These are phyloP conservation scores for Margaritifera margaritifera DNA, from an alignment of 2,888 invertebrate species.

Conservation along the genomic window DNA sequence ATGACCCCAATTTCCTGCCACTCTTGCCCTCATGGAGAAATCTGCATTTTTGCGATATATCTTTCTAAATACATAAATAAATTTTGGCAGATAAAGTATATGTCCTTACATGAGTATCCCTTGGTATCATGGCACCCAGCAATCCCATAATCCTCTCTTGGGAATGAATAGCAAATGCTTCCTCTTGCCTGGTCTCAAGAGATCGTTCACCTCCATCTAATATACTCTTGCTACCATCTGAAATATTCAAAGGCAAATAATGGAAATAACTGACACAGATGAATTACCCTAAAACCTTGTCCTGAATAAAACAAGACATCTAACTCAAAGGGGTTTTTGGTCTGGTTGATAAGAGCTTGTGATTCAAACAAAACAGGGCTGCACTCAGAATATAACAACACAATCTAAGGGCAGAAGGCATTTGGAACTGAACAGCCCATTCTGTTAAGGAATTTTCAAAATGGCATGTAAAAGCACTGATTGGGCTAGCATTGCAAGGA, in stretches of 20 bases:
- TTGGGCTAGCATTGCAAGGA: too few relatives aligned
- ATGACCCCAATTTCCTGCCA: too few relatives aligned
- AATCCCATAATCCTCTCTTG: constrained; percentile 71
- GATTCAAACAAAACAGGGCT: too few relatives aligned
- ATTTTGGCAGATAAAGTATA: not conserved
- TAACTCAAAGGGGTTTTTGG: not conserved
- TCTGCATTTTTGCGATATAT: not conserved
- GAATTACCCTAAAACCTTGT: too few relatives aligned
- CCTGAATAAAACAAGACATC: not conserved
- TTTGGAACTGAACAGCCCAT: too few relatives aligned
- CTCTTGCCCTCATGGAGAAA: not conserved
- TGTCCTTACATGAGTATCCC: constrained; percentile 39
- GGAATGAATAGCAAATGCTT: constrained; percentile 68
- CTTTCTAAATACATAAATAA: not conserved
- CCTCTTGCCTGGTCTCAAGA: constrained; percentile 60
- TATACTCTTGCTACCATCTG: constrained; percentile 43
- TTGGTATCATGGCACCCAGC: constrained; percentile 64
- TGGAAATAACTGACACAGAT: not conserved
- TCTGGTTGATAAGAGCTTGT: too few relatives aligned
- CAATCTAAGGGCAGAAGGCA: too few relatives aligned
- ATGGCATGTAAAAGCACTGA: too few relatives aligned
- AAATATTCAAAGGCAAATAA: constrained; percentile 2
- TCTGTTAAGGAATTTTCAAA: too few relatives aligned
- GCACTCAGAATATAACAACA: too few relatives aligned
- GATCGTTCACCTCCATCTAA: constrained; percentile 34